Evolutionary conservation across 2,888 invertebrate genomes (phyloP).

Genomic region (Rugalucina vietnamica): DNA sequence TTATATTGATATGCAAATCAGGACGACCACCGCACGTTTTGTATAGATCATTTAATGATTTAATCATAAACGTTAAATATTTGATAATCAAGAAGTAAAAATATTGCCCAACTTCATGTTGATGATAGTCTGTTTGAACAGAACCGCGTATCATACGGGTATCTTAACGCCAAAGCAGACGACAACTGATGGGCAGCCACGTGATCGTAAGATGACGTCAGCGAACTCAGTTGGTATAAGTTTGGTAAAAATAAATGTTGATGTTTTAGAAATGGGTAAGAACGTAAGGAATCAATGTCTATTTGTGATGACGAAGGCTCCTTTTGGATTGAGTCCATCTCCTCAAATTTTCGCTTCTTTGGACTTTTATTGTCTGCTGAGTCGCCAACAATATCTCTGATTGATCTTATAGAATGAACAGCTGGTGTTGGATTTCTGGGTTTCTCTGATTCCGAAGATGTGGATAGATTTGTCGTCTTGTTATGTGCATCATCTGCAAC

Average conservation of each 20-base stretch:
- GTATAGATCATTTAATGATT: too few species aligned
- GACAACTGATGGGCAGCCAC: constrained; percentile 55
- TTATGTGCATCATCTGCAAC: too few species aligned
- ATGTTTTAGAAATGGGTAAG: constrained; percentile 47
- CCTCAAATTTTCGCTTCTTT: neutral
- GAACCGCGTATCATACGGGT: constrained; percentile 53
- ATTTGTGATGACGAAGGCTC: constrained; percentile 51
- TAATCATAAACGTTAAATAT: too few species aligned
- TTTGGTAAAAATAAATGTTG: constrained; percentile 54
- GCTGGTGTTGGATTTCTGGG: neutral
- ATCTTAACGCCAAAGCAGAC: constrained; percentile 55
- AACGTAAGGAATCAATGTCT: constrained; percentile 43
- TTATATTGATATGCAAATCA: too few species aligned
- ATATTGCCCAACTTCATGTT: too few species aligned
- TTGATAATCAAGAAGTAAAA: too few species aligned
- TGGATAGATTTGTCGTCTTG: neutral
- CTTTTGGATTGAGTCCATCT: neutral
- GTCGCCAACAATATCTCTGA: constrained; percentile 51
- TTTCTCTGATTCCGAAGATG: neutral
- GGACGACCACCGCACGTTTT: too few species aligned
- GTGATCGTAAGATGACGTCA: constrained; percentile 46
- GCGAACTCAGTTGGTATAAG: constrained; percentile 48
- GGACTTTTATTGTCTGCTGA: constrained; percentile 1
- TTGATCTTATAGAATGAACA: constrained; percentile 51
- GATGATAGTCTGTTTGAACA: constrained; percentile 40